Percentiles rank a stretch among this genome's conserved stretches.
Conservation (phyloP, 2,797 vertebrate genomes). For the Manis pentadactyla region DNA sequence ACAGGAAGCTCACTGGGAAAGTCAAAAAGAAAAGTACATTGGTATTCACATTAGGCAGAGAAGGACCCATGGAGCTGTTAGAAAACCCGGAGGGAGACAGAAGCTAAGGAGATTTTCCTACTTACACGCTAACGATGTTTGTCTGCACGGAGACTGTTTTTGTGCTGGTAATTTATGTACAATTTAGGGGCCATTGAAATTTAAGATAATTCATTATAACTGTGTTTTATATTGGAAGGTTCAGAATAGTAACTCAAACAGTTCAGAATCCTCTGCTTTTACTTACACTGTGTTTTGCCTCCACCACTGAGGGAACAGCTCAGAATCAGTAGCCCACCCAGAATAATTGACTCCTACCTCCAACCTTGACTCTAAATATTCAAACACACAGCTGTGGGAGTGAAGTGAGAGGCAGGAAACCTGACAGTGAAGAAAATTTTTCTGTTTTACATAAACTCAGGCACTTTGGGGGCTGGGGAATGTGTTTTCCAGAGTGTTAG, state of each 20-base stretch:
- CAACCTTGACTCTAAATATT: constrained; percentile 60
- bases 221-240: constrained; percentile 50
- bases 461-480: constrained; percentile 21
- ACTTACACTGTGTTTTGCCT: constrained; percentile 26
- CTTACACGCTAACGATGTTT: constrained; percentile 62
- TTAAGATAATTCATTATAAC: constrained; percentile 68
- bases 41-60: constrained; percentile 37
- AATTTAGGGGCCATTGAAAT: constrained; percentile 69
- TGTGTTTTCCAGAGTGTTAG: constrained; percentile 60
- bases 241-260: constrained; percentile 51
- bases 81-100: constrained; percentile 51
- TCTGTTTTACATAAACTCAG: constrained; percentile 5
- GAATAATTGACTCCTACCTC: constrained; percentile 58
- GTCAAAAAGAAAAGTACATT: constrained; percentile 10
- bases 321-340: background rate
- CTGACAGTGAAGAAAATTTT: constrained; percentile 50
- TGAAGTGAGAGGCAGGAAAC: constrained; percentile 58
- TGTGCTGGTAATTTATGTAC: constrained; percentile 36
- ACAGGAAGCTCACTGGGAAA: background rate
- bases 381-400: constrained; percentile 61
- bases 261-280: constrained; percentile 45
- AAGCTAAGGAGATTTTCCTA: constrained; percentile 58
- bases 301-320: background rate
- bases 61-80: constrained; percentile 10
- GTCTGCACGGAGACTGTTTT: constrained; percentile 44